Base-by-base conservation (phyloP, 2,113 vertebrate genomes). In the Mustela lutreola region DNA sequence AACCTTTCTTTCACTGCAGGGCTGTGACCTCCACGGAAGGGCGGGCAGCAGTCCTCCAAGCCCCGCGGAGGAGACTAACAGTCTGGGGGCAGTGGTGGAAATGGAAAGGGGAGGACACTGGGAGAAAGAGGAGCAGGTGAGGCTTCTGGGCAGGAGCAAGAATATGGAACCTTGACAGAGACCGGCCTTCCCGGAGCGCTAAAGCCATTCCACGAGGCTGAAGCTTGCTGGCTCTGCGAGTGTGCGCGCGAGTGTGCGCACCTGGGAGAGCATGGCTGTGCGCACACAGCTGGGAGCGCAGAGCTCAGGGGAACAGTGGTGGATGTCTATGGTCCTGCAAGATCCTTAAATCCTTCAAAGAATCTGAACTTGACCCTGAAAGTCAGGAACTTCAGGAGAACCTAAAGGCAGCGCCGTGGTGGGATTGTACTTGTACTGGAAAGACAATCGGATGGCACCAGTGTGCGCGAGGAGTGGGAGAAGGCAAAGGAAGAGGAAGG, bases 351-450 rank as follows among this genome's bases (percentile, higher is more conserved):
- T 16, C 14, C 75, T 18, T 31, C 33, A 11, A 76, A 86, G 79
- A 83, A 86, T 45, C 22, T 28, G 67, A 87, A 89, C 70, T 96
- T 79, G 33, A 42, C 14, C 42, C 42, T 39, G 12, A 71, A 95
- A 85, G n/a, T 62, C 10, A 21, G 11, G 21, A 79, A 58, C 53
- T 89, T 79, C 39, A 58, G 75, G 42, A 96, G 82, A 53, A 56
- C 33, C 22, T 83, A 26, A 80, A 96, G 53, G 28, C 81, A 75
- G 21, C 11, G 4, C 56, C 42, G 67, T 24, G n/a, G 67, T 21
- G 50, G 22, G 31, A 16, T n/a, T 22, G 9, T 21, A 70, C 36
- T 22, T 89, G 11, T 36, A 36, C 56, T 56, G 39, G 60, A 71
- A 56, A 78, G 50, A 79, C 10, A 76, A 79, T 36, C 36, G 48